Evolutionary conservation across 2,888 invertebrate genomes (phyloP).

Genomic region (Ennomos quercinarius): DNA sequence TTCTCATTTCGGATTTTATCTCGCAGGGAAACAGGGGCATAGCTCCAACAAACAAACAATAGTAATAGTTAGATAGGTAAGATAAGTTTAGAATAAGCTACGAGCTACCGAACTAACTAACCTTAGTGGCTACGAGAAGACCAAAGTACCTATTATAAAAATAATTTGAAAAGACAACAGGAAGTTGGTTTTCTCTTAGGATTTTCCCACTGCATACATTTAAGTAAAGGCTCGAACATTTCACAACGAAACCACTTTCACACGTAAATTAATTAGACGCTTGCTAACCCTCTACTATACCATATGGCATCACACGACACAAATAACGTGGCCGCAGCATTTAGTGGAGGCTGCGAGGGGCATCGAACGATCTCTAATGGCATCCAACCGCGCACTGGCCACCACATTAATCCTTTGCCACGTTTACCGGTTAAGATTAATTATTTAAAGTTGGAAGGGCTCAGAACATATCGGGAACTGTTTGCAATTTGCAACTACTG

Average conservation of each 20-base stretch:
- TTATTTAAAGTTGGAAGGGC: slow-evolving; percentile 79
- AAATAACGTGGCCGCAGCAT: slow-evolving; percentile 77
- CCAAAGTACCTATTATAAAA: too few relatives aligned
- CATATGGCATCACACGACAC: slow-evolving; percentile 52
- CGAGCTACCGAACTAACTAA: too few relatives aligned
- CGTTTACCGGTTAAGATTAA: slow-evolving; percentile 83
- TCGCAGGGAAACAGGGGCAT: too few relatives aligned
- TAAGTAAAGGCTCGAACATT: background rate
- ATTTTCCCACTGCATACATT: too few relatives aligned
- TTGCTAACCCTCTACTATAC: slow-evolving; percentile 45
- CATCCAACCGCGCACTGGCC: slow-evolving; percentile 82
- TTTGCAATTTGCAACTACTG: slow-evolving; percentile 56
- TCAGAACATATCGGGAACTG: slow-evolving; percentile 69
- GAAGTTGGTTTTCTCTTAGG: too few relatives aligned
- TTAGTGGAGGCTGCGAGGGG: slow-evolving; percentile 67
- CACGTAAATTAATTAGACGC: slow-evolving; percentile 48
- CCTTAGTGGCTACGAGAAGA: too few relatives aligned
- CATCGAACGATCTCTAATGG: slow-evolving; percentile 81
- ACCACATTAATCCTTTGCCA: slow-evolving; percentile 83
- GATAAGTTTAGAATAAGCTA: too few relatives aligned
- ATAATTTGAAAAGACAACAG: too few relatives aligned
- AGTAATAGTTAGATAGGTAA: too few relatives aligned
- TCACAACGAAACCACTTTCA: slow-evolving; percentile 18
- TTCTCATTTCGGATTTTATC: too few relatives aligned
- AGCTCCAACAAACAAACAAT: too few relatives aligned